phyloP scores from a whole-genome alignment of 2,113 vertebrate species.

The Channa argus region DNA sequence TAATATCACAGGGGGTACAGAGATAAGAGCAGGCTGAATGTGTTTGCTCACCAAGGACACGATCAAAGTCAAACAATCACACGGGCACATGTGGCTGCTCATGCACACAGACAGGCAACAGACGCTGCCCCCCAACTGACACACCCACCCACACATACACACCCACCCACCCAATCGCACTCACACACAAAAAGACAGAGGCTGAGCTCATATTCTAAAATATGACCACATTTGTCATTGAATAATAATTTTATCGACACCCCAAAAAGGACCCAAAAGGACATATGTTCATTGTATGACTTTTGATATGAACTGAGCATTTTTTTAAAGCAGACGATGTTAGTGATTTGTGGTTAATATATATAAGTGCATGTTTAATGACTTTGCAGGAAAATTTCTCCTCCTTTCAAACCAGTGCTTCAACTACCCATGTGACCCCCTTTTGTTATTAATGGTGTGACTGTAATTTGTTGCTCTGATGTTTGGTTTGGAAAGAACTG shows the following conservation, averaged over 20 bases:
- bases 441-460: background rate
- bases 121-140: too few species aligned
- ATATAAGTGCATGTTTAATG: background rate
- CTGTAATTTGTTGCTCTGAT: background rate
- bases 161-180: constrained; percentile 2
- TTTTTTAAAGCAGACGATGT: too few species aligned
- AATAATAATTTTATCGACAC: too few species aligned
- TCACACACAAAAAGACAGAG: background rate
- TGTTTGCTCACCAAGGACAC: constrained; percentile 65
- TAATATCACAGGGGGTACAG: constrained; percentile 23
- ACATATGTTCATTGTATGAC: too few species aligned
- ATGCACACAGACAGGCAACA: constrained; percentile 1
- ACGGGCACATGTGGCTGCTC: constrained; percentile 11
- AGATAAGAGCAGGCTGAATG: constrained; percentile 46
- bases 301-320: too few species aligned
- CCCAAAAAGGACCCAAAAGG: too few species aligned
- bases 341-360: too few species aligned
- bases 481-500: background rate
- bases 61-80: constrained; percentile 70
- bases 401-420: too few species aligned
- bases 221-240: too few species aligned
- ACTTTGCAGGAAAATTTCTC: background rate
- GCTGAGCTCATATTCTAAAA: constrained; percentile 30
- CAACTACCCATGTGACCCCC: background rate
- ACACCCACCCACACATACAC: too few species aligned